Evolutionary conservation across 2,888 invertebrate species (phyloP).

Genomic region (Ecdyonurus torrentis): DNA sequence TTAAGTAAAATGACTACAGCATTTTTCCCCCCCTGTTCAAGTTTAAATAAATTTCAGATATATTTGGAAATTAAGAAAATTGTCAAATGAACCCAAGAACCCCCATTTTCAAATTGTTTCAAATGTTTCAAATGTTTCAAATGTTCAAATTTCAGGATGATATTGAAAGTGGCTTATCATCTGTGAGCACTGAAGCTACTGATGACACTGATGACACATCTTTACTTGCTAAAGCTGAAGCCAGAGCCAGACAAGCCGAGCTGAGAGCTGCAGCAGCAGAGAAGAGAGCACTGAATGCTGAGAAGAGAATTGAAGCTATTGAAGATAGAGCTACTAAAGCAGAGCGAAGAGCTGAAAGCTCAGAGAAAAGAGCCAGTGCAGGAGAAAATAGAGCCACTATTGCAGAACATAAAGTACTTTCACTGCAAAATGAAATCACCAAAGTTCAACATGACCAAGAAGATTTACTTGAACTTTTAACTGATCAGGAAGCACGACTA

Average conservation of each 20-base stretch:
- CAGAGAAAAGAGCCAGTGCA: conserved; percentile 2
- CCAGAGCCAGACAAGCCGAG: conserved; percentile 23
- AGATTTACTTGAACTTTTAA: conserved; percentile 72
- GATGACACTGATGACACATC: not conserved
- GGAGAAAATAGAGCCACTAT: conserved; percentile 13
- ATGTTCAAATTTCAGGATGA: conserved; percentile 20
- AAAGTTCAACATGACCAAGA: conserved; percentile 78
- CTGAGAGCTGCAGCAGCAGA: conserved; percentile 6
- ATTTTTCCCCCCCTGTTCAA: no score
- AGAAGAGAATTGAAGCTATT: conserved; percentile 16
- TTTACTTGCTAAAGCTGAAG: conserved; percentile 28
- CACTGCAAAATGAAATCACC: not conserved
- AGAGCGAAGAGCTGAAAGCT: conserved; percentile 8
- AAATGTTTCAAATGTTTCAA: no score
- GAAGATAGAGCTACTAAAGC: conserved; percentile 12
- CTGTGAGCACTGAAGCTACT: not conserved
- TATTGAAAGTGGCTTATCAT: conserved; percentile 15
- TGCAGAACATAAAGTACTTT: conserved; percentile 7
- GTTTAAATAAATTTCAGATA: no score
- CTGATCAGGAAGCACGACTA: conserved; percentile 71
- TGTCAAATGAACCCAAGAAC: no score
- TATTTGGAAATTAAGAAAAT: no score
- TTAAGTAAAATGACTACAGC: no score
- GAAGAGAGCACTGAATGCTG: conserved; percentile 1
- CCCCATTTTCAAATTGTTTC: no score